Conservation (phyloP, 2,113 vertebrate genomes). For the Conger conger region DNA sequence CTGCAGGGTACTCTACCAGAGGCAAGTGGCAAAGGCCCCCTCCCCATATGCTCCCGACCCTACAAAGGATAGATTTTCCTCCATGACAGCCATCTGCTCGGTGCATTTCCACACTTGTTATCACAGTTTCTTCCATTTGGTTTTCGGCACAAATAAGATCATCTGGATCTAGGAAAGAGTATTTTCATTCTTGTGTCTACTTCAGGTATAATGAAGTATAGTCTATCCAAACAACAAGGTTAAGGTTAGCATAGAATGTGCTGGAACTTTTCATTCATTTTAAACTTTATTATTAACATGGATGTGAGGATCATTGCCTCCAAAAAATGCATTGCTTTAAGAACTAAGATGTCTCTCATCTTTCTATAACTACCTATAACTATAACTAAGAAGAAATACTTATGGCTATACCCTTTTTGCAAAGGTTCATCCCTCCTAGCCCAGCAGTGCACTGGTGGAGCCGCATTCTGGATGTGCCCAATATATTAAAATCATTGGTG, state of each 20-base stretch:
- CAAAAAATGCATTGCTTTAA: constrained; percentile 21
- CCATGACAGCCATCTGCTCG: constrained; percentile 68
- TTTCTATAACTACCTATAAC: no score
- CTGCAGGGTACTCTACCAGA: constrained; percentile 14
- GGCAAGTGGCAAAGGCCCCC: constrained; percentile 34
- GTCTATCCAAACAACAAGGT: constrained; percentile 43
- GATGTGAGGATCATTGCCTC: no score
- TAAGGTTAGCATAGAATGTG: constrained; percentile 63
- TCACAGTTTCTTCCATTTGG: constrained; percentile 59
- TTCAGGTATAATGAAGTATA: not conserved
- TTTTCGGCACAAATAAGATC: constrained; percentile 68
- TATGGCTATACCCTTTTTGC: constrained; percentile 19
- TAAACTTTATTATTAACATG: constrained; percentile 60
- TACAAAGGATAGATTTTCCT: constrained; percentile 56
- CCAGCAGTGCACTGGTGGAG: not conserved
- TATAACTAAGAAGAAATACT: no score
- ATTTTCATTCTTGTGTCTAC: not conserved
- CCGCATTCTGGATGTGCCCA: not conserved
- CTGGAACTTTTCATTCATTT: constrained; percentile 66
- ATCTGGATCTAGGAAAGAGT: not conserved
- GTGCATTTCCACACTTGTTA: constrained; percentile 61
- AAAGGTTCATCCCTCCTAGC: not conserved
- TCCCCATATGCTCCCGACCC: constrained; percentile 50
- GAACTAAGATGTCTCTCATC: not conserved
- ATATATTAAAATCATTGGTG: constrained; percentile 9